These are phyloP conservation scores for Metellina segmentata DNA, from an alignment of 2,888 invertebrate genomes.

Conservation along the genomic window DNA sequence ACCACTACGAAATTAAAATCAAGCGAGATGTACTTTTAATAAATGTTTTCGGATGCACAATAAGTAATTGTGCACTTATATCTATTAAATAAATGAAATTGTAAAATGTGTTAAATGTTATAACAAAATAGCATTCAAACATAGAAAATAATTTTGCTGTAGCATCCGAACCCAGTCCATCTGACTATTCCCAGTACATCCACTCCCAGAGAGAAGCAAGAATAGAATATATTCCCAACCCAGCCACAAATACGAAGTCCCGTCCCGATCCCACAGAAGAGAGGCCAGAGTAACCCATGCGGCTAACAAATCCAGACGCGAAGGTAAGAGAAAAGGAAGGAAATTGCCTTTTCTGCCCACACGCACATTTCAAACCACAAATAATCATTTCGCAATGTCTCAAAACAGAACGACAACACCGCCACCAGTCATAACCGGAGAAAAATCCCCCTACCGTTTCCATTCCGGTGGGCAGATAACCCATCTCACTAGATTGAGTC, in stretches of 20 bases:
- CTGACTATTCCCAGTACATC: no score
- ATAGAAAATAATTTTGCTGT: no score
- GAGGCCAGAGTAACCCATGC: background rate
- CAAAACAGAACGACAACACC: constrained; percentile 52
- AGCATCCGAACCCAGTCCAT: no score
- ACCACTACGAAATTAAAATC: no score
- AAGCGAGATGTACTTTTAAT: no score
- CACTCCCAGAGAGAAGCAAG: no score
- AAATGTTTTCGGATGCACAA: no score
- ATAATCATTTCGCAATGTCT: constrained; percentile 62
- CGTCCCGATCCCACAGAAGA: background rate
- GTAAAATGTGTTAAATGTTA: no score
- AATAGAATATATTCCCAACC: background rate
- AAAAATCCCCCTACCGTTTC: constrained; percentile 34
- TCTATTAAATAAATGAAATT: no score
- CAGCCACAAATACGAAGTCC: background rate
- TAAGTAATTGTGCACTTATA: no score
- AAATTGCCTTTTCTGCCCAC: constrained; percentile 56
- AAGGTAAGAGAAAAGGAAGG: background rate
- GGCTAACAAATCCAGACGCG: background rate
- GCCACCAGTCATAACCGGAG: constrained; percentile 51
- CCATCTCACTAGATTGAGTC: constrained; percentile 54
- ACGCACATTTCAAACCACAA: constrained; percentile 58
- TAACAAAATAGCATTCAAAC: no score
- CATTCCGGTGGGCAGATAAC: constrained; percentile 50